Conservation (phyloP, 2,888 invertebrate genomes). For the Eilema caniola region DNA sequence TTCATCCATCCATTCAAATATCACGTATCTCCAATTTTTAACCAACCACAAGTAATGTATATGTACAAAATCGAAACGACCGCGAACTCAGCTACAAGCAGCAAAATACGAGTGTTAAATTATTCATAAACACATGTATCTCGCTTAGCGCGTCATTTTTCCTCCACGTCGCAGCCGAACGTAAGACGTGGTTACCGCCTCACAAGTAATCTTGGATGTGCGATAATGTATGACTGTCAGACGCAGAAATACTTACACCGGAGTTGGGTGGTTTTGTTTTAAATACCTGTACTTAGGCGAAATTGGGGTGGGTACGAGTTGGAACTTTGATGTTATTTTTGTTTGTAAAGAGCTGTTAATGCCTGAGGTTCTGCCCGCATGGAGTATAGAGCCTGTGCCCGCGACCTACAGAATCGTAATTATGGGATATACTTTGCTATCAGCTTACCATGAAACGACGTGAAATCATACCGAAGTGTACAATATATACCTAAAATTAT, state of each 20-base stretch:
- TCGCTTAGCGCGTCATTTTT: conserved; percentile 61
- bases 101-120: conserved; percentile 53
- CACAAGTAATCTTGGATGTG: conserved; percentile 49
- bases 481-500: no score
- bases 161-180: conserved; percentile 41
- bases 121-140: conserved; percentile 60
- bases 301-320: conserved; percentile 33
- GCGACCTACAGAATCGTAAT: no score
- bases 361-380: no score
- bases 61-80: not conserved
- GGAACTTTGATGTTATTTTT: conserved; percentile 28
- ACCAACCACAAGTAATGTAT: not conserved
- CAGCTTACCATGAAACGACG: no score
- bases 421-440: no score
- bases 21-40: not conserved
- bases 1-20: no score
- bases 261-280: conserved; percentile 50
- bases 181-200: conserved; percentile 36
- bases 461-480: no score
- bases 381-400: no score
- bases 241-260: conserved; percentile 26
- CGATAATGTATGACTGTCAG: conserved; percentile 49
- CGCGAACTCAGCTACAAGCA: conserved; percentile 28
- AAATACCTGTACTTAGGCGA: conserved; percentile 51
- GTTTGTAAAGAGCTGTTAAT: no score